Percentiles rank a stretch among this genome's conserved stretches.
Conservation (phyloP, 2,113 vertebrate genomes). For the Sterna hirundo region DNA sequence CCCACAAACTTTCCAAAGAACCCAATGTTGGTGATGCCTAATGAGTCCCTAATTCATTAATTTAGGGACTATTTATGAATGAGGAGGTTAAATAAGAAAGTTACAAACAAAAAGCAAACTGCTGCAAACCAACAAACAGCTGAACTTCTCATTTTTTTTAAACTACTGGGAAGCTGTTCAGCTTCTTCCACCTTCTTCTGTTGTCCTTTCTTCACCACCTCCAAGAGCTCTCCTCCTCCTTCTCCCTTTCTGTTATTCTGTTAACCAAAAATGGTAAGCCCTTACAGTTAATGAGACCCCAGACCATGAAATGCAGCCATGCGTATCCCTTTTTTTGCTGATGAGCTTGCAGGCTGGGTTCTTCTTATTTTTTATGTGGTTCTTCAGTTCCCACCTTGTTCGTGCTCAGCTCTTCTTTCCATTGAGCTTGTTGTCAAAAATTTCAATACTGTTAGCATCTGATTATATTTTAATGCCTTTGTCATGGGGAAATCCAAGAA, state of each 20-base stretch:
- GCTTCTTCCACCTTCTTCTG: not conserved
- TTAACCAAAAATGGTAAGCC: not conserved
- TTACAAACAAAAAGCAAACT: not conserved
- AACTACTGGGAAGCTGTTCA: not conserved
- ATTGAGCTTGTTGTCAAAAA: not conserved
- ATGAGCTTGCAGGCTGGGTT: not conserved
- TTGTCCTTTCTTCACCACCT: not conserved
- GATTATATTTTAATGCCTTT: not conserved
- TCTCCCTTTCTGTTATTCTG: not conserved
- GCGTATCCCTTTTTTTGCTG: not conserved
- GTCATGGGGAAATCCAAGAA: not conserved
- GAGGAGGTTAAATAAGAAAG: not conserved
- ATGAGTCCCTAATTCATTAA: not conserved
- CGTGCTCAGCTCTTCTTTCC: not conserved
- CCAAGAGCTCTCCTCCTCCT: not conserved
- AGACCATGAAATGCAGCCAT: not conserved
- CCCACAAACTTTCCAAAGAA: not conserved
- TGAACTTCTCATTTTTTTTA: not conserved
- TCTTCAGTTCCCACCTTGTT: not conserved
- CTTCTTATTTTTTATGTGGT: not conserved
- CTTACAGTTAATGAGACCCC: fast-evolving
- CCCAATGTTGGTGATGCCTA: fast-evolving
- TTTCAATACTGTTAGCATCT: not conserved
- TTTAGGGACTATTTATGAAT: not conserved
- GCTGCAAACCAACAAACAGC: not conserved